These are phyloP conservation scores for Natator depressus DNA, from an alignment of 2,113 vertebrate species.

Conservation along the genomic window DNA sequence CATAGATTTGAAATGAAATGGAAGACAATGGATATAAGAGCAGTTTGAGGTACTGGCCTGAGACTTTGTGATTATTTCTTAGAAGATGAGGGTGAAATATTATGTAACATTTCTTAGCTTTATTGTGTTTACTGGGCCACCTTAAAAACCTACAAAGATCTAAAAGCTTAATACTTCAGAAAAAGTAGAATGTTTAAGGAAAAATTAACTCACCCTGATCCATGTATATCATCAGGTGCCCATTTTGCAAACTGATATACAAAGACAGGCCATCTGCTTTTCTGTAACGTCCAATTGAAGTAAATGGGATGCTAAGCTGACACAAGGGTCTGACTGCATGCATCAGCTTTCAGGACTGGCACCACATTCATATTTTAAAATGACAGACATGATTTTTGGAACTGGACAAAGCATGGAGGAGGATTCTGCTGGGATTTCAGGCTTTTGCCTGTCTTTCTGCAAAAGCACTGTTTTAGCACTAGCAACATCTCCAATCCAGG, in stretches of 20 bases:
- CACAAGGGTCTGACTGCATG: fast-evolving
- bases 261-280: background rate
- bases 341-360: background rate
- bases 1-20: background rate
- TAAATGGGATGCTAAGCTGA: background rate
- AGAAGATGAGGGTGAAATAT: background rate
- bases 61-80: background rate
- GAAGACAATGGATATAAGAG: background rate
- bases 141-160: background rate
- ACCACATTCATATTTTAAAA: background rate
- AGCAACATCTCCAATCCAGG: background rate
- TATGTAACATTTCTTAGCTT: no score
- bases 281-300: background rate
- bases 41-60: background rate
- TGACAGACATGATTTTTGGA: background rate
- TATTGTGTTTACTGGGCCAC: no score
- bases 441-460: background rate
- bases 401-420: background rate
- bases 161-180: background rate
- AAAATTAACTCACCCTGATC: background rate
- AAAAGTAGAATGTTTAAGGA: background rate
- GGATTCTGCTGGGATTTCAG: fast-evolving
- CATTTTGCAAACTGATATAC: background rate
- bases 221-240: background rate
- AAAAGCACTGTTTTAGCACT: background rate